Base-by-base conservation (phyloP, 2,797 vertebrate species). In the Pitangus sulphuratus region DNA sequence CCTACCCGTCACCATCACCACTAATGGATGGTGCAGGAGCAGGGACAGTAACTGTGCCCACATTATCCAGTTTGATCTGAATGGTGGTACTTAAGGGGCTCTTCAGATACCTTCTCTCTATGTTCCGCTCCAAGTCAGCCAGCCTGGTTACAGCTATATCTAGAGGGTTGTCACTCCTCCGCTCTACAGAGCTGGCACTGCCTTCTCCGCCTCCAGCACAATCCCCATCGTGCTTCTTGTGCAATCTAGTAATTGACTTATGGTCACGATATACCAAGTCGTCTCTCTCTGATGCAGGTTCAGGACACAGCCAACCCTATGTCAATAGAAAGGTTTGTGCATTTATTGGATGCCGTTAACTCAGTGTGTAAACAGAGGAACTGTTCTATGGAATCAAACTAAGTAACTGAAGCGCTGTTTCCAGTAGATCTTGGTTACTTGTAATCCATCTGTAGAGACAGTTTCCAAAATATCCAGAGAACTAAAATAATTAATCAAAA, bases 21-120 rank as follows among this genome's bases (percentile, higher is more conserved):
- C 99, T 99, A 99, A 99, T 97, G 98, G 99, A 99, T 99, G 99
- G 99, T 99, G 99, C 99, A 99, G 99, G 99, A 98, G 99, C 99
- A 98, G 99, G 99, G 98, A 99, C 99, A 99, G 99, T 99, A 99
- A 99, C 99, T 98, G 99, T 99, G 99, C 99, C 99, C 99, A 99
- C 99, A 99, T 99, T 99, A 99, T 99, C 99, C 99, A 99, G 99
- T 99, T 99, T 99, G 99, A 99, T 99, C 99, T 99, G 99, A 99
- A 99, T 99, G 99, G 99, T 99, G 99, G 99, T 99, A 99, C 99
- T 99, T 99, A 99, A 99, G 98, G 99, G 99, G 99, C 99, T 99
- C 99, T 99, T 99, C 99, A 99, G 99, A 99, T 99, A 99, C 99
- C 99, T 99, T 99, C 99, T 98, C 99, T 99, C 99, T 97, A 99